A percentile compares a stretch with the other conserved stretches of the same genome.
These are phyloP conservation scores for Dendrolimus kikuchii DNA, from an alignment of 1,140 invertebrate species.

Conservation along the genomic window DNA sequence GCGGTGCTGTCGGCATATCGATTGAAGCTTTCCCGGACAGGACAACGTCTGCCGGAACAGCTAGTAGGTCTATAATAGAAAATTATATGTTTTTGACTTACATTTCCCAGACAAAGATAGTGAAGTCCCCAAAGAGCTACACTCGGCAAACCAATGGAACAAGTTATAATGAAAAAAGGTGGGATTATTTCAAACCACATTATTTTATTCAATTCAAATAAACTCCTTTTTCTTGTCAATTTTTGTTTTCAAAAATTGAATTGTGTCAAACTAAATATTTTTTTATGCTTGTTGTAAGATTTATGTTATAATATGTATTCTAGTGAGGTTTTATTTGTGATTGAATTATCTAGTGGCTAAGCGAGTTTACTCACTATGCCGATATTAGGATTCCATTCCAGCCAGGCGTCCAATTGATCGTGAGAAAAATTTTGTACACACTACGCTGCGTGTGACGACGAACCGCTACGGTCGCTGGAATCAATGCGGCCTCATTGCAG, in stretches of 20 bases:
- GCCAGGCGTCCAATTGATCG: no score
- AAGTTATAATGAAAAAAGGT: conserved; percentile 15
- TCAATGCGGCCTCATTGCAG: no score
- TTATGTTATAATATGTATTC: not conserved
- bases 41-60: no score
- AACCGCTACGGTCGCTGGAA: no score
- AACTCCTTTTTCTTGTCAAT: not conserved
- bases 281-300: conserved; percentile 2
- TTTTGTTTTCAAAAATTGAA: not conserved
- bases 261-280: not conserved
- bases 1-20: no score
- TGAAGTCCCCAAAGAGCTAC: conserved; percentile 24
- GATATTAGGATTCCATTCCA: no score
- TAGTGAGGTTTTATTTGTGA: no score
- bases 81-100: conserved; percentile 14
- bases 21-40: no score
- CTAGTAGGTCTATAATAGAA: not conserved
- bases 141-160: conserved; percentile 19
- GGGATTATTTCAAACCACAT: conserved; percentile 37
- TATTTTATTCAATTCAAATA: conserved; percentile 2
- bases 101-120: conserved; percentile 30
- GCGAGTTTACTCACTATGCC: no score
- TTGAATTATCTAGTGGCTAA: no score
- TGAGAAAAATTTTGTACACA: no score
- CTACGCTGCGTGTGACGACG: no score